A percentile compares a stretch with the other conserved stretches of the same genome.
Evolutionary conservation across 2,888 invertebrate species (phyloP).

Genomic region (Thumatha senex): DNA sequence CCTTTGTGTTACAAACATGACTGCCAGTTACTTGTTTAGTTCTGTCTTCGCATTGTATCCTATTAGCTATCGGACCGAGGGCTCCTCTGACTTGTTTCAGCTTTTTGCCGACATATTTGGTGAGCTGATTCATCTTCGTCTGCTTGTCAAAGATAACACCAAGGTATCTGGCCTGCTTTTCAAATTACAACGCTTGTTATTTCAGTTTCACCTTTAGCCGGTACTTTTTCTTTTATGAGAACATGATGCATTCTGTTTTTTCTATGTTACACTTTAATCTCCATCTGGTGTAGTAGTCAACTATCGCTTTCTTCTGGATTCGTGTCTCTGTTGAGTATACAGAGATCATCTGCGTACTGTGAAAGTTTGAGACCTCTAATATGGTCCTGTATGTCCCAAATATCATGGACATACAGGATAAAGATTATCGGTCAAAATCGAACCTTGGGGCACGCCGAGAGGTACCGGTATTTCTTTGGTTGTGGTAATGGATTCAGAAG

Average conservation of each 20-base stretch:
- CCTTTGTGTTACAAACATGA: too few species aligned
- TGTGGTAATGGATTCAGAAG: too few species aligned
- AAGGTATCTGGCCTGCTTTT: not conserved
- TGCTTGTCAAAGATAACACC: conserved; percentile 15
- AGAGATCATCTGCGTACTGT: conserved; percentile 10
- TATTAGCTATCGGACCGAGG: too few species aligned
- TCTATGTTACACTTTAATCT: conserved; percentile 6
- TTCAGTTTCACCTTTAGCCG: not conserved
- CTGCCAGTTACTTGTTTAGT: too few species aligned
- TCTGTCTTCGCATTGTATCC: too few species aligned
- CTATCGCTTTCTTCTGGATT: conserved; percentile 2
- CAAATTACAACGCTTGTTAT: not conserved
- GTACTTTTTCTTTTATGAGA: conserved; percentile 7
- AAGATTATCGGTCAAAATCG: not conserved
- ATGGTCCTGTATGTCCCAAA: not conserved
- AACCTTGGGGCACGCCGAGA: too few species aligned
- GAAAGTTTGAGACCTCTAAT: conserved; percentile 8
- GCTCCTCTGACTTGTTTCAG: conserved; percentile 6
- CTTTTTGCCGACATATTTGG: not conserved
- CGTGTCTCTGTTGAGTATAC: conserved; percentile 5
- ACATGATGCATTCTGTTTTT: conserved; percentile 10
- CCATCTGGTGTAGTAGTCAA: conserved; percentile 6
- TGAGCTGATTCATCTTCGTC: not conserved
- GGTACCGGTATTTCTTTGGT: too few species aligned
- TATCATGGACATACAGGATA: not conserved